Conservation (phyloP, 1,140 invertebrate genomes). For the Drosophila albomicans region DNA sequence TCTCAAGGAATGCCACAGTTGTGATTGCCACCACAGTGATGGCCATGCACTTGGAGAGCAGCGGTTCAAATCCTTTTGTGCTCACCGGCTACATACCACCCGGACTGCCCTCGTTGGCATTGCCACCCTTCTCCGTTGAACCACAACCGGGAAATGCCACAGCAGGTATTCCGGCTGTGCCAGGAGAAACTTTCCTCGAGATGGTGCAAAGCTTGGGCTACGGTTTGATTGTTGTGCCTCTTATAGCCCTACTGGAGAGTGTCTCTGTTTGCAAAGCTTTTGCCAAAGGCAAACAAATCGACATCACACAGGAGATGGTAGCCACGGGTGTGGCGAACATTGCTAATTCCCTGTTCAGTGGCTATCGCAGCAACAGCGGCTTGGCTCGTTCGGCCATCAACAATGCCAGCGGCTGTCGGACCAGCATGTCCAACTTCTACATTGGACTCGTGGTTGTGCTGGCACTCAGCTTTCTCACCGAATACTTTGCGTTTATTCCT, state of each 20-base stretch:
- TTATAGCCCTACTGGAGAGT: slow-evolving; percentile 93
- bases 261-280: slow-evolving; percentile 93
- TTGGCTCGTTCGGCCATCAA: slow-evolving; percentile 95
- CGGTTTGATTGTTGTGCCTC: slow-evolving; percentile 91
- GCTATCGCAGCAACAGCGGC: slow-evolving; percentile 95
- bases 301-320: slow-evolving; percentile 94
- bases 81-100: slow-evolving; percentile 87
- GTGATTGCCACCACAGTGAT: slow-evolving; percentile 88
- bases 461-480: slow-evolving; percentile 90
- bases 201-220: slow-evolving; percentile 91
- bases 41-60: slow-evolving; percentile 86
- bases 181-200: slow-evolving; percentile 86
- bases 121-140: slow-evolving; percentile 88
- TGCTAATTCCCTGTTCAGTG: slow-evolving; percentile 93
- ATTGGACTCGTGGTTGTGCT: slow-evolving; percentile 90
- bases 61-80: slow-evolving; percentile 61
- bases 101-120: slow-evolving; percentile 87
- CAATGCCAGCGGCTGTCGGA: slow-evolving; percentile 94
- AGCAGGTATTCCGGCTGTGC: slow-evolving; percentile 75
- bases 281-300: slow-evolving; percentile 91
- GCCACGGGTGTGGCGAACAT: slow-evolving; percentile 94
- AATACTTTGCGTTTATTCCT: slow-evolving; percentile 93
- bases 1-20: slow-evolving; percentile 92
- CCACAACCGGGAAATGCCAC: slow-evolving; percentile 78
- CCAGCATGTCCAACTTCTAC: slow-evolving; percentile 91